Evolutionary conservation across 2,797 vertebrate genomes (phyloP).

Genomic region (Siniperca scherzeri): DNA sequence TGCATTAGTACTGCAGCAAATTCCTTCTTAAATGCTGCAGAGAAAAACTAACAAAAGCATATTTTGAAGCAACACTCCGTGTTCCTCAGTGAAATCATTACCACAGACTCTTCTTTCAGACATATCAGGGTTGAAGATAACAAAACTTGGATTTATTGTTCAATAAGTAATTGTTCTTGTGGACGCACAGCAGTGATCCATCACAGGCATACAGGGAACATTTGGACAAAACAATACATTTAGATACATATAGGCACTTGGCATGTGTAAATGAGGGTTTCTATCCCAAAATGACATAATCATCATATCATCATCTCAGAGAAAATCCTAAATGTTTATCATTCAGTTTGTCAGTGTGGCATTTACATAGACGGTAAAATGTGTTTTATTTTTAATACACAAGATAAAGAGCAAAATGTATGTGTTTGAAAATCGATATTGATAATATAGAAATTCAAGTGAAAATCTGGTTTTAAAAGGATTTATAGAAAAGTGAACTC

Average conservation of each 20-base stretch:
- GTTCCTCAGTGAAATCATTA: not conserved
- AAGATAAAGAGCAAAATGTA: too few species aligned
- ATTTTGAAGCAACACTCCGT: not conserved
- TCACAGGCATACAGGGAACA: not conserved
- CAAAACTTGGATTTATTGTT: not conserved
- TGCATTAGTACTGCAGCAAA: not conserved
- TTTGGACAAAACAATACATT: not conserved
- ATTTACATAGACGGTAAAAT: not conserved
- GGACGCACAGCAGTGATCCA: too few species aligned
- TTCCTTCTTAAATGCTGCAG: not conserved
- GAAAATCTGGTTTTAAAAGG: not conserved
- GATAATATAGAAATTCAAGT: not conserved
- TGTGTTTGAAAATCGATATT: too few species aligned
- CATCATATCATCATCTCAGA: too few species aligned
- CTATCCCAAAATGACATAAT: not conserved
- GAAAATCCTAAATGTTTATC: too few species aligned
- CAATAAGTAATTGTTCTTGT: too few species aligned
- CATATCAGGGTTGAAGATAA: not conserved
- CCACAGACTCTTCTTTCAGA: not conserved
- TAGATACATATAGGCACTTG: too few species aligned
- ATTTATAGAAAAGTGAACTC: not conserved
- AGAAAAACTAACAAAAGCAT: not conserved
- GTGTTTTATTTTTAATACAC: not conserved
- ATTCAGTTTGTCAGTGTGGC: not conserved
- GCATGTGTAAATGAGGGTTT: not conserved